Percentiles rank a stretch among this genome's conserved stretches.
Evolutionary conservation across 2,797 vertebrate species (phyloP).

Genomic region (Potorous gilbertii): DNA sequence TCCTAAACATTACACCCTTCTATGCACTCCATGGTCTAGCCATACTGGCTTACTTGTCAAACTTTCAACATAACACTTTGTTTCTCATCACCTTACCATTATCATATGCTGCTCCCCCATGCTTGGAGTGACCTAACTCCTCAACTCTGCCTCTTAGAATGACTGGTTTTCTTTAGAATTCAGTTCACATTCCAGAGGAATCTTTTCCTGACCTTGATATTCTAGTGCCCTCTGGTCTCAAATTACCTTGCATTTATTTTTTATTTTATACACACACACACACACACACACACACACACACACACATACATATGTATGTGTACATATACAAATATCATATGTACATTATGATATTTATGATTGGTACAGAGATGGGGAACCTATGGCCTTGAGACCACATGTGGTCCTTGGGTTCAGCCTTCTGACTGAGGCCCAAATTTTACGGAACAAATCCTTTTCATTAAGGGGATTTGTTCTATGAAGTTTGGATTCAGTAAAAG

Average conservation of each 20-base stretch:
- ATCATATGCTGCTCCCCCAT: not conserved
- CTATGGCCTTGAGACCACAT: too few species aligned
- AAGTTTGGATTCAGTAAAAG: too few species aligned
- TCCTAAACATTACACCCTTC: not conserved
- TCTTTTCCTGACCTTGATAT: not conserved
- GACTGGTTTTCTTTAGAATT: not conserved
- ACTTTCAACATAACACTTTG: not conserved
- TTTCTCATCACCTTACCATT: not conserved
- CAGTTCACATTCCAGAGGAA: not conserved
- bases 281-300: not conserved
- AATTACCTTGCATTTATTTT: not conserved
- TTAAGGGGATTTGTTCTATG: too few species aligned
- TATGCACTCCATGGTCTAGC: not conserved
- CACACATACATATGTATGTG: not conserved
- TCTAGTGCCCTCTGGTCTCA: not conserved
- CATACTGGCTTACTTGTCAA: not conserved
- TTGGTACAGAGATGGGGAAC: too few species aligned
- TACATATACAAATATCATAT: not conserved
- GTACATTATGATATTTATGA: not conserved
- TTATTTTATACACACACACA: not conserved
- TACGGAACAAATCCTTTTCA: too few species aligned
- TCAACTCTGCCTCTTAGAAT: not conserved
- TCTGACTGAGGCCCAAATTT: too few species aligned
- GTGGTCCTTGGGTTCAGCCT: too few species aligned
- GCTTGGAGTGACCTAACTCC: not conserved